These are phyloP conservation scores for Tetragnatha versicolor DNA, from an alignment of 1,140 invertebrate species.

Conservation along the genomic window DNA sequence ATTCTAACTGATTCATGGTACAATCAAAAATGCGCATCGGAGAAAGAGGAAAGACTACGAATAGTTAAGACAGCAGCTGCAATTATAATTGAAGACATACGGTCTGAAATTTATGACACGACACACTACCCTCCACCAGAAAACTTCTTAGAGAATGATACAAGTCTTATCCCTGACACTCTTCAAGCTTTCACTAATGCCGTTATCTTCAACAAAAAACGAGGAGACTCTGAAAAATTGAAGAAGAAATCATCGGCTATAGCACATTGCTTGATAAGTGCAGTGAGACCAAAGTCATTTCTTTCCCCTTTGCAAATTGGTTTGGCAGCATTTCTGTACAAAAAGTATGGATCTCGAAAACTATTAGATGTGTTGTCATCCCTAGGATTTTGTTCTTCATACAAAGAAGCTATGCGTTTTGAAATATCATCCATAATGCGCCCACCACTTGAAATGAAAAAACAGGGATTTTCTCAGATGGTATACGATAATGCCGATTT, in stretches of 20 bases:
- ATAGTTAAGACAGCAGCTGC: background rate
- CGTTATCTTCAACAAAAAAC: too few relatives aligned
- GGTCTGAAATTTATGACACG: background rate
- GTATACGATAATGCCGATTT: slow-evolving; percentile 60
- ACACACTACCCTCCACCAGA: background rate
- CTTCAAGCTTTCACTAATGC: too few relatives aligned
- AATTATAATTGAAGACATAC: background rate
- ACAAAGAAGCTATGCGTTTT: too few relatives aligned
- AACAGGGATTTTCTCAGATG: slow-evolving; percentile 44
- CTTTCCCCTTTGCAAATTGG: background rate
- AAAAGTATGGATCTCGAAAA: slow-evolving; percentile 6
- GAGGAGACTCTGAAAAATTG: background rate
- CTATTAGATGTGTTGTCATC: slow-evolving; percentile 31
- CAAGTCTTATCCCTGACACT: too few relatives aligned
- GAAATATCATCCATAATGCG: too few relatives aligned
- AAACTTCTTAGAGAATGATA: too few relatives aligned
- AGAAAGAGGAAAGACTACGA: background rate
- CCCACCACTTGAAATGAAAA: slow-evolving; percentile 39
- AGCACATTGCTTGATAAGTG: background rate
- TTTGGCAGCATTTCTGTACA: slow-evolving; percentile 7
- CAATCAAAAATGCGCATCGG: background rate
- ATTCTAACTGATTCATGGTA: background rate
- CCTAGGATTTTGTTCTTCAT: slow-evolving; percentile 52
- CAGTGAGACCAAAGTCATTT: slow-evolving; percentile 14
- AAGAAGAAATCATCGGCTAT: background rate